These are phyloP conservation scores for Carollia perspicillata DNA, from an alignment of 2,113 vertebrate genomes.

Conservation along the genomic window DNA sequence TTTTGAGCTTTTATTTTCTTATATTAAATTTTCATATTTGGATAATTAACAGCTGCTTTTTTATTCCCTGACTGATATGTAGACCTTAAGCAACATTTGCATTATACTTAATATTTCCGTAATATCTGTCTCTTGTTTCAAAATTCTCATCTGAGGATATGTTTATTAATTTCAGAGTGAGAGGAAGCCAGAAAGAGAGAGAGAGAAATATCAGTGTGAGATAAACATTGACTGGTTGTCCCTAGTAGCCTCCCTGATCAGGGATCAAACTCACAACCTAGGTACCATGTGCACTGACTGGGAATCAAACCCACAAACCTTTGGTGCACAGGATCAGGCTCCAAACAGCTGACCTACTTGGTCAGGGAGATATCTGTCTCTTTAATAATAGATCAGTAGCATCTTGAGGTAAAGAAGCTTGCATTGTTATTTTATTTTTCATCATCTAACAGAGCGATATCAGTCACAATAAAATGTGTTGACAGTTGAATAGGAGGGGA, in stretches of 20 bases:
- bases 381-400: background rate
- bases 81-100: background rate
- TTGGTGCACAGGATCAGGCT: too few relatives aligned
- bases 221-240: too few relatives aligned
- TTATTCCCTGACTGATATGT: background rate
- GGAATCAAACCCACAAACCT: too few relatives aligned
- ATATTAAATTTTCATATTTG: background rate
- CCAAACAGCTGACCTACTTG: too few relatives aligned
- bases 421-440: background rate
- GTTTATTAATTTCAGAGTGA: too few relatives aligned
- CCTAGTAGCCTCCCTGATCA: too few relatives aligned
- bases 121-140: background rate
- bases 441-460: background rate
- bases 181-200: too few relatives aligned
- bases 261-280: too few relatives aligned
- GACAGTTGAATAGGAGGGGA: background rate
- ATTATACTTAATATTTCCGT: background rate
- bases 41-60: background rate
- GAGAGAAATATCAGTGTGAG: too few relatives aligned
- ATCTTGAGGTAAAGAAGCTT: background rate
- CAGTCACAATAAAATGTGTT: conserved; percentile 11
- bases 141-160: too few relatives aligned
- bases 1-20: background rate
- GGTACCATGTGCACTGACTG: too few relatives aligned
- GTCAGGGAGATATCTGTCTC: background rate